A percentile compares a stretch with the other conserved stretches of the same genome.
Conservation (phyloP, 2,797 vertebrate species). For the Peromyscus attwateri region DNA sequence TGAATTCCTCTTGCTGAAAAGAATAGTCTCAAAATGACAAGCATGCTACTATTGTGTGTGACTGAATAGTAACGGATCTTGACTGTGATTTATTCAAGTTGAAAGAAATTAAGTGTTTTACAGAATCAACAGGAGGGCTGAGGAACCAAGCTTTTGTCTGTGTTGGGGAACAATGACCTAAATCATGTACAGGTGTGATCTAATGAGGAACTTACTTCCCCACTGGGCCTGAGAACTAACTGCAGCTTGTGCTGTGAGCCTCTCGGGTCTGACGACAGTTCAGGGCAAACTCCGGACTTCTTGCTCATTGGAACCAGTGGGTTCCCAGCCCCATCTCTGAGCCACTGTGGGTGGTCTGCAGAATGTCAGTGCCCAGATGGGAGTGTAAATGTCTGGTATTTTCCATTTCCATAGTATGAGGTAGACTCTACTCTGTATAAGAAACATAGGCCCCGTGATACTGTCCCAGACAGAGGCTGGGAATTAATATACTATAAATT, state of each 20-base stretch:
- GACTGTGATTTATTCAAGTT: conserved; percentile 9
- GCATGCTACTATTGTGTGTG: background rate
- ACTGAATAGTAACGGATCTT: conserved; percentile 38
- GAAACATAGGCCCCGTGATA: background rate
- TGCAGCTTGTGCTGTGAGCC: too few relatives aligned
- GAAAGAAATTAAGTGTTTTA: conserved; percentile 26
- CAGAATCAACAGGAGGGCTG: background rate
- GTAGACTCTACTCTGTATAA: background rate
- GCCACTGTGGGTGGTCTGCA: background rate
- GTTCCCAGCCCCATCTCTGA: background rate
- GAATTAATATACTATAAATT: background rate
- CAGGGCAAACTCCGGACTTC: background rate
- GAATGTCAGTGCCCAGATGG: background rate
- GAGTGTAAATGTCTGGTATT: background rate
- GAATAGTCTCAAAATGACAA: conserved; percentile 13
- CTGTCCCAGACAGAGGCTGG: background rate
- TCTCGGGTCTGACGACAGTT: background rate
- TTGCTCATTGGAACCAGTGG: background rate
- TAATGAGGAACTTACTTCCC: background rate
- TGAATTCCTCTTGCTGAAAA: conserved; percentile 21
- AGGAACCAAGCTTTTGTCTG: background rate
- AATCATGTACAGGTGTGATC: background rate
- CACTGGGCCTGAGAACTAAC: too few relatives aligned
- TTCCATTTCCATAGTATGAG: background rate
- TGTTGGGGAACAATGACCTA: background rate